Evolutionary conservation across 2,797 vertebrate species (phyloP).

Genomic region (Acrocephalus scirpaceus): DNA sequence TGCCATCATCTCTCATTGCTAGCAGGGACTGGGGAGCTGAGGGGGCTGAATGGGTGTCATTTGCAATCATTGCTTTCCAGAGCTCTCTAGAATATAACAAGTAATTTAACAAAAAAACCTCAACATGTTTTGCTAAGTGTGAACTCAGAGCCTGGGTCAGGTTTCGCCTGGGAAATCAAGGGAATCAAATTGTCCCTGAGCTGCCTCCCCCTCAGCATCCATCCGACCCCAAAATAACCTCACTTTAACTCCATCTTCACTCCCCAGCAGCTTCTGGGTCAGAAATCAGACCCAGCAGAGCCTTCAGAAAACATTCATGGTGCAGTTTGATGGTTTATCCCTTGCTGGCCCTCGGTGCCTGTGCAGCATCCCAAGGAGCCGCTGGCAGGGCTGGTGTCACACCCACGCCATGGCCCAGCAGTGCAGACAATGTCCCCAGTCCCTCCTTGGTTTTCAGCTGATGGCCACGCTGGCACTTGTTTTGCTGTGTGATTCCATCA

Average conservation of each 20-base stretch:
- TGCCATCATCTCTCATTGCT: neutral
- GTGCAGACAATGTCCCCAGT: neutral
- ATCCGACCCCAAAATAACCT: neutral
- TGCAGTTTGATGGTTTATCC: neutral
- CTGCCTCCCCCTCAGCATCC: neutral
- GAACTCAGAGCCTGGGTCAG: slow-evolving; percentile 5
- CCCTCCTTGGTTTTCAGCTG: neutral
- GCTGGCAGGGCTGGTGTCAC: neutral
- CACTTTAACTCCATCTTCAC: neutral
- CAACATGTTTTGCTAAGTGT: neutral
- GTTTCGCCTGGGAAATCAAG: neutral
- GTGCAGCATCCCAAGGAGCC: fast-evolving
- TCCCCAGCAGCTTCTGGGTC: neutral
- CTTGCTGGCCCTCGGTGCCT: fast-evolving
- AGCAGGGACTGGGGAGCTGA: fast-evolving
- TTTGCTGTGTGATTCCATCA: neutral
- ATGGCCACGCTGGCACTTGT: neutral
- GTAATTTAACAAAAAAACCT: neutral
- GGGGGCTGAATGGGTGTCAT: neutral
- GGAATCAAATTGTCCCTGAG: neutral
- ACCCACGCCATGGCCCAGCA: neutral
- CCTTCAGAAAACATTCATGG: neutral
- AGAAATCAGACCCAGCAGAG: neutral
- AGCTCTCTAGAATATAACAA: neutral
- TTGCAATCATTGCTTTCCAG: neutral